Percentiles rank a stretch among this genome's conserved stretches.
Evolutionary conservation across 2,888 invertebrate genomes (phyloP).

Genomic region (Polietes domitor): DNA sequence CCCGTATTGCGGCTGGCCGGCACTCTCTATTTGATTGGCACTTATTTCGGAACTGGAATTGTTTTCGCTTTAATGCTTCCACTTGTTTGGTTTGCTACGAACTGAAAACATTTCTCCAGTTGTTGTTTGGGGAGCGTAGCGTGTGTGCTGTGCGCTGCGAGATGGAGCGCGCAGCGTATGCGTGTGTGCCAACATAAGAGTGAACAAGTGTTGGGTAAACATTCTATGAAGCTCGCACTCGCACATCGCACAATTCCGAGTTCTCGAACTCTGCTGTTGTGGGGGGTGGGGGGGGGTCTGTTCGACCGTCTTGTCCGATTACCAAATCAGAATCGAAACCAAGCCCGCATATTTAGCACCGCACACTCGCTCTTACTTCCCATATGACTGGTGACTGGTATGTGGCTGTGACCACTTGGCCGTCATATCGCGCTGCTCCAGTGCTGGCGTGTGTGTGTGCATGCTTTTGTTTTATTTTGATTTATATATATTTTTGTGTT

Average conservation of each 20-base stretch:
- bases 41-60: constrained; percentile 39
- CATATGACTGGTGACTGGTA: too few species aligned
- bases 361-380: constrained; percentile 3
- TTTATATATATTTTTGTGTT: constrained; percentile 8
- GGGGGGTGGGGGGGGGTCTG: background rate
- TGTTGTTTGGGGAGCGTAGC: constrained; percentile 34
- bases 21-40: constrained; percentile 14
- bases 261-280: background rate
- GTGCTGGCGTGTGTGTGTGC: too few species aligned
- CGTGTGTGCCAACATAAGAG: constrained; percentile 11
- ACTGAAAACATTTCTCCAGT: constrained; percentile 59
- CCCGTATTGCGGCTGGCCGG: constrained; percentile 15
- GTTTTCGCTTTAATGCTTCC: constrained; percentile 55
- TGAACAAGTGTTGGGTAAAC: constrained; percentile 7
- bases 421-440: background rate
- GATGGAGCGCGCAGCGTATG: background rate
- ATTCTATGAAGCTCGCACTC: constrained; percentile 1
- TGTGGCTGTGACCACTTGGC: background rate
- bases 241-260: constrained; percentile 3
- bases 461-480: too few species aligned
- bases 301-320: background rate
- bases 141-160: constrained; percentile 5
- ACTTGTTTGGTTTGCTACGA: constrained; percentile 59
- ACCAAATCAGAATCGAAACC: background rate
- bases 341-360: constrained; percentile 51